Percentiles rank a stretch among this genome's conserved stretches.
Evolutionary conservation across 2,797 vertebrate species (phyloP).

Genomic region (Oreochromis mossambicus): DNA sequence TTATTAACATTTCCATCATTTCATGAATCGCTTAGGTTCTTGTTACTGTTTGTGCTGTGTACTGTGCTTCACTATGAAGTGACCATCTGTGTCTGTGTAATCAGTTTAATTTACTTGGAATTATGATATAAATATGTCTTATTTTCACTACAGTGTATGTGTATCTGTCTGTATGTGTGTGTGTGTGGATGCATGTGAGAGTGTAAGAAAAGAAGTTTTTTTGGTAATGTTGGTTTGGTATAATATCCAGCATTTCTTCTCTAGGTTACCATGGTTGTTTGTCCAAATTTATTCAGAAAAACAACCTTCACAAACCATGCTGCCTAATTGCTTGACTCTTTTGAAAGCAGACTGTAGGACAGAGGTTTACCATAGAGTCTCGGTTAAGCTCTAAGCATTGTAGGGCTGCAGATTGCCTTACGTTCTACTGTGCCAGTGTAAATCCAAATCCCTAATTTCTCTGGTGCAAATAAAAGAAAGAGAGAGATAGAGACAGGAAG

Average conservation of each 20-base stretch:
- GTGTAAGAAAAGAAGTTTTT: not conserved
- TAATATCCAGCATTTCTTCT: not conserved
- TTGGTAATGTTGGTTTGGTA: not conserved
- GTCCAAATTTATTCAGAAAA: not conserved
- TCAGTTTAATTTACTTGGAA: not conserved
- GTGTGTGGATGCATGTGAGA: not conserved
- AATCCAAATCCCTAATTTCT: constrained; percentile 23
- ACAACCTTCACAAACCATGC: not conserved
- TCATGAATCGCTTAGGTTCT: not conserved
- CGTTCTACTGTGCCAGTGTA: constrained; percentile 1
- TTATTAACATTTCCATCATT: not conserved
- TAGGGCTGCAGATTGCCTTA: not conserved
- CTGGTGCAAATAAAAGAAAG: not conserved
- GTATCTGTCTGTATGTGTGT: not conserved
- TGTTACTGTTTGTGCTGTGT: not conserved
- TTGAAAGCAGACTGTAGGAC: not conserved
- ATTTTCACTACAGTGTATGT: not conserved
- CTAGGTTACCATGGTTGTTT: not conserved
- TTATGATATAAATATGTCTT: not conserved
- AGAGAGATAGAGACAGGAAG: not conserved
- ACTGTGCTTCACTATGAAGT: constrained; percentile 6
- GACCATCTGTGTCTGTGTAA: constrained; percentile 12
- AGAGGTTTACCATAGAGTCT: not conserved
- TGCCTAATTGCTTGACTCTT: not conserved
- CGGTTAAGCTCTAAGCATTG: not conserved